Conservation (phyloP, 2,888 invertebrate genomes). For the Camponotus fellah region DNA sequence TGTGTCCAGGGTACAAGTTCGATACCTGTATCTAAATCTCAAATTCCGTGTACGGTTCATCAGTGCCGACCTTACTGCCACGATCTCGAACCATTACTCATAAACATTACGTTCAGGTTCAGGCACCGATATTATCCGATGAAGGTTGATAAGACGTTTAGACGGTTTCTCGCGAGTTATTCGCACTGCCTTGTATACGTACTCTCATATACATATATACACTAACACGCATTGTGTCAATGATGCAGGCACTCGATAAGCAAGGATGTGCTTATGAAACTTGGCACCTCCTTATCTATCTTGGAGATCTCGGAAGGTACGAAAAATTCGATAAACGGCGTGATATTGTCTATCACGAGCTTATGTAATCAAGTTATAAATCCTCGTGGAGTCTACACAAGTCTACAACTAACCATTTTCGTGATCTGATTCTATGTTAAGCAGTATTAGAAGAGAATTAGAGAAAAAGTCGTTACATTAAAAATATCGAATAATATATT, state of each 20-base stretch:
- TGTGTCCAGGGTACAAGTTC: constrained; percentile 74
- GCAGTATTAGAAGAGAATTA: neutral
- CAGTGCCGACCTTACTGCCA: constrained; percentile 77
- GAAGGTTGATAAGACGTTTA: constrained; percentile 75
- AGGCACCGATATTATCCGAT: constrained; percentile 76
- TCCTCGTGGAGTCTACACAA: constrained; percentile 30
- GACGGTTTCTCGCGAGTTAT: constrained; percentile 71
- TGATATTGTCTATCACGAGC: constrained; percentile 65
- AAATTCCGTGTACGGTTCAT: constrained; percentile 80
- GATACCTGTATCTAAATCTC: constrained; percentile 78
- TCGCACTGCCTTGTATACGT: constrained; percentile 47
- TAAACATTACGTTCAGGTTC: constrained; percentile 76
- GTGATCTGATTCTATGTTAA: neutral
- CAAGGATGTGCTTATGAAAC: constrained; percentile 77
- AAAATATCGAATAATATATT: neutral
- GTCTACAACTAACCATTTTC: constrained; percentile 29
- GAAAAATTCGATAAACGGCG: constrained; percentile 67
- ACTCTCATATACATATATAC: constrained; percentile 47
- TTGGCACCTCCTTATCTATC: constrained; percentile 72
- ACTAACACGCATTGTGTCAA: constrained; percentile 63
- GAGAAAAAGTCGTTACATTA: neutral
- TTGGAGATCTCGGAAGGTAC: constrained; percentile 56
- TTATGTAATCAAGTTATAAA: constrained; percentile 68
- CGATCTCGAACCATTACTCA: constrained; percentile 80
- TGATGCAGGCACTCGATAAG: constrained; percentile 72